These are phyloP conservation scores for Galagoides demidoff DNA, from an alignment of 2,797 vertebrate species.

Conservation along the genomic window DNA sequence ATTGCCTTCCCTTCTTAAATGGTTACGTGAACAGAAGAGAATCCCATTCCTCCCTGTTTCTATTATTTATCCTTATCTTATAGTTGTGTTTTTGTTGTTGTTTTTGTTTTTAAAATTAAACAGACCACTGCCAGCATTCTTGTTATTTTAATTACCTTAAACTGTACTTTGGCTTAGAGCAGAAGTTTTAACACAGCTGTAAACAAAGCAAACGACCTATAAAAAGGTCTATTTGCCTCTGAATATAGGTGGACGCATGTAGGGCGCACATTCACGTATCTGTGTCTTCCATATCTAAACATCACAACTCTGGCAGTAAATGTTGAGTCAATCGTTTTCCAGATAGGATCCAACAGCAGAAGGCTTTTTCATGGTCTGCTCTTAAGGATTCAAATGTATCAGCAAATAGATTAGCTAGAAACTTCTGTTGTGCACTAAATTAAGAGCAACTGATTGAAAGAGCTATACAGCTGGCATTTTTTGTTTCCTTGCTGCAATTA, in stretches of 20 bases:
- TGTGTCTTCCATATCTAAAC: background rate
- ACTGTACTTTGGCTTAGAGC: background rate
- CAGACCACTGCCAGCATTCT: background rate
- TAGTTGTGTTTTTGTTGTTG: background rate
- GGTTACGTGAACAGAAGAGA: background rate
- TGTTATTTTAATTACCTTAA: slow-evolving; percentile 55
- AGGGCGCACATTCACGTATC: background rate
- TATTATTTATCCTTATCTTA: background rate
- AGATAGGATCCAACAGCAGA: slow-evolving; percentile 17
- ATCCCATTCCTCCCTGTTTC: accelerated
- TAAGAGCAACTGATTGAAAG: background rate
- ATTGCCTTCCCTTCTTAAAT: background rate
- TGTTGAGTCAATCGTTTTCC: background rate
- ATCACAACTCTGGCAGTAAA: background rate
- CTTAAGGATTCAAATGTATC: slow-evolving; percentile 51
- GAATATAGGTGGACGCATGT: background rate
- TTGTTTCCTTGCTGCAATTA: background rate
- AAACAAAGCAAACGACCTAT: background rate
- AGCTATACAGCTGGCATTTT: background rate
- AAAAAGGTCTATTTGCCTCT: background rate
- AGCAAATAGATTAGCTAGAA: slow-evolving; percentile 57
- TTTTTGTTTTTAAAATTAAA: background rate
- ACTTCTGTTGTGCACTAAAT: background rate
- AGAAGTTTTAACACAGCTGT: background rate
- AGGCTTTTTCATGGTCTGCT: slow-evolving; percentile 53